Evolutionary conservation across 2,113 vertebrate species (phyloP), one percentile per base, ranked within the genome.

Genomic region (Aythya baeri): DNA sequence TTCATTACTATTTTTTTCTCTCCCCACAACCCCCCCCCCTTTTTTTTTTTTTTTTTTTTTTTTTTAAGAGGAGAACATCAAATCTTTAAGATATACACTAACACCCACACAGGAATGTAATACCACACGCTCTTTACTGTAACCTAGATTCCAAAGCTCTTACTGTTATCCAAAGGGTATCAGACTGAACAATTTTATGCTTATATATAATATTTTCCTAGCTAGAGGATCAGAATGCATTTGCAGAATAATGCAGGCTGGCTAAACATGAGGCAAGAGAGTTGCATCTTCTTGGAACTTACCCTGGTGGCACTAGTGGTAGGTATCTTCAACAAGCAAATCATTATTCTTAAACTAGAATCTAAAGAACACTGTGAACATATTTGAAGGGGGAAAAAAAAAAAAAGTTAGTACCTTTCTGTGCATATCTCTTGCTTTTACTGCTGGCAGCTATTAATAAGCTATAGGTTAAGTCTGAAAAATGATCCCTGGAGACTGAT

Each of bases 271-370:
- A 85, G n/a, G 55, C 29, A 87, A 75, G 6, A 83, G 25, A 86
- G 38, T 55, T 86, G 31, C n/a, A 21, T 74, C 58, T 76, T 83
- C 77, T 66, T 67, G 21, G 54, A 86, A 97, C 98, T 98, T 98
- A 99, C 99, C 98, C 99, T 98, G 74, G 99, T 99, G 91, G 99
- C 99, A 97, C 99, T 99, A 59, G 98, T 98, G 41, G 99, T 98
- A 26, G 99, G 99, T 93, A 99, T 99, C 98, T 99, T 99, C 97
- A 99, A 97, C 89, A 99, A 98, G 95, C 99, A 99, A 97, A 99
- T 99, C 98, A 99, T 99, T 94, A 99, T 99, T 97, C 99, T 99
- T 96, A 99, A 97, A 93, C 99, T 99, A 85, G 99, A 99, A 97
- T 99, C 99, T 97, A 99, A 98, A 88, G 98, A 99, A 98, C 99